These are phyloP conservation scores for Boleophthalmus pectinirostris DNA, from an alignment of 2,113 vertebrate genomes.

Conservation along the genomic window DNA sequence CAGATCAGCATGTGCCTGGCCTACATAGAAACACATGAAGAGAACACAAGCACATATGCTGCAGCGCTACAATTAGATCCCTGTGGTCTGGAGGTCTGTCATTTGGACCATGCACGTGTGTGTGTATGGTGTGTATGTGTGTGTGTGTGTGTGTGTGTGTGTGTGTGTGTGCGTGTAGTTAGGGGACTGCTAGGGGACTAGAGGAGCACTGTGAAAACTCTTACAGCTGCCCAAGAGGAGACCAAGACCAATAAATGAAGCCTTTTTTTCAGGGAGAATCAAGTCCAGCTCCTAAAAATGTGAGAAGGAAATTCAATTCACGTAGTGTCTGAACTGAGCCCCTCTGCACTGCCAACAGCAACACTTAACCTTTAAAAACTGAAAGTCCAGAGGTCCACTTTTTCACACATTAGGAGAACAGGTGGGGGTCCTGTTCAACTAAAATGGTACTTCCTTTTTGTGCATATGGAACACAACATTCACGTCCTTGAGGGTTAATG, in stretches of 20 bases:
- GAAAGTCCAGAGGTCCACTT: not conserved
- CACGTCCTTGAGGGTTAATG: not conserved
- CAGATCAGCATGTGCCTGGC: conserved; percentile 44
- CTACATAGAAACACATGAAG: conserved; percentile 35
- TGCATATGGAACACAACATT: not conserved
- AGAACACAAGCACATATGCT: conserved; percentile 27
- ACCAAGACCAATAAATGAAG: conserved; percentile 17
- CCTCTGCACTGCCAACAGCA: not conserved
- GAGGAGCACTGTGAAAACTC: conserved; percentile 49
- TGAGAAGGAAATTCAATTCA: conserved; percentile 11
- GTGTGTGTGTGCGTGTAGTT: conserved; percentile 19
- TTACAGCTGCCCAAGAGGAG: conserved; percentile 43
- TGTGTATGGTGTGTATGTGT: no score
- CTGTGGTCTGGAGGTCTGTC: conserved; percentile 64
- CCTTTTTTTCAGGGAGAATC: not conserved
- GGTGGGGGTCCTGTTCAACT: not conserved
- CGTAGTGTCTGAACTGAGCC: not conserved
- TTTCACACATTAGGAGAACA: not conserved
- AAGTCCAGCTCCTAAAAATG: not conserved
- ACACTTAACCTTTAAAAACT: not conserved
- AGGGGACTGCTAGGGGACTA: conserved; percentile 26
- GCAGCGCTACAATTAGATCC: conserved; percentile 67
- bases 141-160: not conserved
- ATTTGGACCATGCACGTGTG: conserved; percentile 36
- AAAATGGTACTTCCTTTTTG: not conserved